These are phyloP conservation scores for Cinara cedri DNA, from an alignment of 2,888 invertebrate genomes.

Conservation along the genomic window DNA sequence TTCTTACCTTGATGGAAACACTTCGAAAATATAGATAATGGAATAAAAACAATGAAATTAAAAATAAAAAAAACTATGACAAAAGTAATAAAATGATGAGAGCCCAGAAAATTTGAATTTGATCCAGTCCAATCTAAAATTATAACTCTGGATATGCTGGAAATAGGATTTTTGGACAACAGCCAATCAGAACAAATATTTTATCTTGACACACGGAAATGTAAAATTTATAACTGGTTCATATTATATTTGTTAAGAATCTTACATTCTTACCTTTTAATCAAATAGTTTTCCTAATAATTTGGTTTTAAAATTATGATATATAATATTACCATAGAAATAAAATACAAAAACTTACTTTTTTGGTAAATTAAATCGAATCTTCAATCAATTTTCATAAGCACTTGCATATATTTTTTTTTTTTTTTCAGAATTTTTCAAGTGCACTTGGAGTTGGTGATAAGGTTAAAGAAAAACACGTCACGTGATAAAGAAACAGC, in stretches of 20 bases:
- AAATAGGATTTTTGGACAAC: slow-evolving; percentile 58
- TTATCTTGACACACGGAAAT: slow-evolving; percentile 47
- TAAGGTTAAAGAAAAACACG: slow-evolving; percentile 57
- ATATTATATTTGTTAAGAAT: slow-evolving; percentile 15
- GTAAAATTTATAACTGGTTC: slow-evolving; percentile 42
- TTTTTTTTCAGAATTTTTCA: slow-evolving; percentile 48
- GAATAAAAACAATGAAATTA: slow-evolving; percentile 21
- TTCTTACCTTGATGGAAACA: slow-evolving; percentile 45
- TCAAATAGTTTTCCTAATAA: not conserved
- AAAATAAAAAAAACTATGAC: not conserved
- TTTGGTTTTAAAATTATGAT: not conserved
- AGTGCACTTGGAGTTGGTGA: slow-evolving; percentile 55
- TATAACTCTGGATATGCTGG: slow-evolving; percentile 60
- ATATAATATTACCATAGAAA: not conserved
- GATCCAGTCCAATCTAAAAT: slow-evolving; percentile 60
- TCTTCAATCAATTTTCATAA: slow-evolving; percentile 33
- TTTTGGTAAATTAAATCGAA: slow-evolving; percentile 28
- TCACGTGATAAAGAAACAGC: slow-evolving; percentile 56
- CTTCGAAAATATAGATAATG: slow-evolving; percentile 16
- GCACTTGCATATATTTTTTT: slow-evolving; percentile 42
- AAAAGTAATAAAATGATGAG: slow-evolving; percentile 21
- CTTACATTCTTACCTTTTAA: slow-evolving; percentile 41
- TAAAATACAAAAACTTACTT: slow-evolving; percentile 33
- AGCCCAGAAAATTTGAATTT: slow-evolving; percentile 58
- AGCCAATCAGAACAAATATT: slow-evolving; percentile 58